Evolutionary conservation across 2,888 invertebrate genomes (phyloP).

Genomic region (Tinea trinotella): DNA sequence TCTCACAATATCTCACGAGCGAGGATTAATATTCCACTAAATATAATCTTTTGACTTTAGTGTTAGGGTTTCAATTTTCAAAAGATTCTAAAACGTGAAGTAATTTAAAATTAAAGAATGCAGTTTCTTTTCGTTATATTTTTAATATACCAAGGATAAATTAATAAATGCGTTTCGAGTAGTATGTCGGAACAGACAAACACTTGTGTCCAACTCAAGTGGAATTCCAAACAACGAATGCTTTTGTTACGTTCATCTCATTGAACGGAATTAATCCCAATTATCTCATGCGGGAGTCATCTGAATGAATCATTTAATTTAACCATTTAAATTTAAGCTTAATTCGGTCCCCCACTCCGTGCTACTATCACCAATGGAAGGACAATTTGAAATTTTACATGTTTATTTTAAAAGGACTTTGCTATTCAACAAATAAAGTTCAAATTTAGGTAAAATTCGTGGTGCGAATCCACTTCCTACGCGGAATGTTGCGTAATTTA

Average conservation of each 20-base stretch:
- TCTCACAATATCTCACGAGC: too few species aligned
- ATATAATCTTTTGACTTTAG: too few species aligned
- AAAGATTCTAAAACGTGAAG: too few species aligned
- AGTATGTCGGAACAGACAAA: background rate
- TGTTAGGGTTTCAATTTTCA: too few species aligned
- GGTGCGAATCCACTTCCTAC: too few species aligned
- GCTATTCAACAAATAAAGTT: background rate
- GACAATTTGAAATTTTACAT: background rate
- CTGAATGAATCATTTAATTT: slow-evolving; percentile 11
- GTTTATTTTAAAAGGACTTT: background rate
- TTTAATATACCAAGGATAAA: too few species aligned
- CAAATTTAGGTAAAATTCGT: too few species aligned
- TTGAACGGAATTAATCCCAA: slow-evolving; percentile 10
- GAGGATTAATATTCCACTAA: too few species aligned
- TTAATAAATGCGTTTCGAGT: background rate
- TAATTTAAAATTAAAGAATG: too few species aligned
- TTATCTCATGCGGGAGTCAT: slow-evolving; percentile 7
- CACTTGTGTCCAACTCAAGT: background rate
- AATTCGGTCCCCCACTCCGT: background rate
- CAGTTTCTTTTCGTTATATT: too few species aligned
- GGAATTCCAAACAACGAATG: background rate
- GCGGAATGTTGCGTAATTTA: background rate
- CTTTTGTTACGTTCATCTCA: background rate
- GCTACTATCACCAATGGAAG: background rate
- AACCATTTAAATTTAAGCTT: slow-evolving; percentile 3